Evolutionary conservation across 2,888 invertebrate species (phyloP).

Genomic region (Druceiella hillmani): DNA sequence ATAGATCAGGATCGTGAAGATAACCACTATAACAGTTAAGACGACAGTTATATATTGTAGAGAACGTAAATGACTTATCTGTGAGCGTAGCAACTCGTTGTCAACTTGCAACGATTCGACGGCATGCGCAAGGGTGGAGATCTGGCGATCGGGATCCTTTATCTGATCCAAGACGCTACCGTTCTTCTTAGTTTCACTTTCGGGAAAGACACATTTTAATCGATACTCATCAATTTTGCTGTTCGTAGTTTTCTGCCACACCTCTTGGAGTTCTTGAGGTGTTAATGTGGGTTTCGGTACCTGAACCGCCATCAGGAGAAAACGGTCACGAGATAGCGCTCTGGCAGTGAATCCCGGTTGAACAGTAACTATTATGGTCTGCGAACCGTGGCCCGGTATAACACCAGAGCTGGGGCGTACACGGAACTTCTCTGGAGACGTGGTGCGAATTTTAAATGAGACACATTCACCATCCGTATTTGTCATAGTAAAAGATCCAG

Average conservation of each 20-base stretch:
- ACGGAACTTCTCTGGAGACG: constrained; percentile 91
- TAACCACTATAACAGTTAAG: too few species aligned
- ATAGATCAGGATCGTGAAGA: too few species aligned
- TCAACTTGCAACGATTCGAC: too few species aligned
- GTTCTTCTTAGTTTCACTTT: constrained; percentile 38
- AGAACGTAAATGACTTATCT: too few species aligned
- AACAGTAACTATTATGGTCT: constrained; percentile 66
- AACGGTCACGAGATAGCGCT: constrained; percentile 73
- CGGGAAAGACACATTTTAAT: constrained; percentile 60
- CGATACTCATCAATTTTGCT: constrained; percentile 67
- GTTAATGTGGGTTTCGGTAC: constrained; percentile 54
- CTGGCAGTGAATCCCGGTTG: constrained; percentile 67
- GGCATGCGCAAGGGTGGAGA: too few species aligned
- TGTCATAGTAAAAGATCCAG: constrained; percentile 61
- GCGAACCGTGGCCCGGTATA: constrained; percentile 57
- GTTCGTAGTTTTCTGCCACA: constrained; percentile 64
- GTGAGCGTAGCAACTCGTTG: too few species aligned
- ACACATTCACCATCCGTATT: constrained; percentile 56
- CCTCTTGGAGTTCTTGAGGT: constrained; percentile 58
- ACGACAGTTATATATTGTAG: too few species aligned
- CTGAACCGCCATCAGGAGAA: constrained; percentile 79
- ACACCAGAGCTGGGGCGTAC: constrained; percentile 86
- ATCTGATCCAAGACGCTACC: constrained; percentile 30
- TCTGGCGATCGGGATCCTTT: constrained; percentile 22
- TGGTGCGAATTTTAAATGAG: constrained; percentile 81